These are phyloP conservation scores for Aspidoscelis tigris DNA, from an alignment of 2,113 vertebrate genomes.

Conservation along the genomic window DNA sequence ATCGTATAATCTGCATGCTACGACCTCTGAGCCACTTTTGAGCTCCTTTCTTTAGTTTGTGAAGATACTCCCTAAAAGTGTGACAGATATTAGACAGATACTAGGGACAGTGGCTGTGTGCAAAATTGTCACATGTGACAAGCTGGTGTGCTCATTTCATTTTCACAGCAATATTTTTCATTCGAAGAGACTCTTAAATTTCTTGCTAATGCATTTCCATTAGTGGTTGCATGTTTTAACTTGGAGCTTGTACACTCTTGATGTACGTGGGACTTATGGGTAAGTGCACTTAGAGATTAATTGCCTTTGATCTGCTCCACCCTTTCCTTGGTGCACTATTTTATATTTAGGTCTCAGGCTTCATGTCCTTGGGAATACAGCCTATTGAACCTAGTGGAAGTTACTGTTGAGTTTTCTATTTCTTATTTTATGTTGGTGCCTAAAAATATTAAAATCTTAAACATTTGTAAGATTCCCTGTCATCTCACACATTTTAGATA, in stretches of 20 bases:
- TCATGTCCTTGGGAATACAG: neutral
- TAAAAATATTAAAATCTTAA: neutral
- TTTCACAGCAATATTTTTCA: neutral
- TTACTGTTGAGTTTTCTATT: neutral
- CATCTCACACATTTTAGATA: neutral
- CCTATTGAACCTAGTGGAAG: neutral
- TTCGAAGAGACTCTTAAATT: neutral
- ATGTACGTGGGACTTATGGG: neutral
- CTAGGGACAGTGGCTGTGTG: no score
- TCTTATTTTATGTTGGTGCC: neutral
- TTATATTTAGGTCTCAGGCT: neutral
- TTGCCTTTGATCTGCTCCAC: constrained; percentile 24
- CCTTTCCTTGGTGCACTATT: neutral
- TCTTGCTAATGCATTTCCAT: neutral
- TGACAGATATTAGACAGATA: neutral
- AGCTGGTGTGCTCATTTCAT: neutral
- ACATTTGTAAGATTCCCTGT: neutral
- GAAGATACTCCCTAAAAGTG: neutral
- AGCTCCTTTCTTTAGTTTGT: no score
- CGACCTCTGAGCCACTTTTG: no score
- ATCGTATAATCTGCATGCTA: no score
- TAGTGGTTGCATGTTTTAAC: constrained; percentile 18
- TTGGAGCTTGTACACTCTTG: neutral
- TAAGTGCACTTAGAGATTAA: constrained; percentile 5
- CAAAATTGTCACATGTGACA: neutral